Conservation (phyloP, 2,797 vertebrate genomes). For the Dryobates pubescens region DNA sequence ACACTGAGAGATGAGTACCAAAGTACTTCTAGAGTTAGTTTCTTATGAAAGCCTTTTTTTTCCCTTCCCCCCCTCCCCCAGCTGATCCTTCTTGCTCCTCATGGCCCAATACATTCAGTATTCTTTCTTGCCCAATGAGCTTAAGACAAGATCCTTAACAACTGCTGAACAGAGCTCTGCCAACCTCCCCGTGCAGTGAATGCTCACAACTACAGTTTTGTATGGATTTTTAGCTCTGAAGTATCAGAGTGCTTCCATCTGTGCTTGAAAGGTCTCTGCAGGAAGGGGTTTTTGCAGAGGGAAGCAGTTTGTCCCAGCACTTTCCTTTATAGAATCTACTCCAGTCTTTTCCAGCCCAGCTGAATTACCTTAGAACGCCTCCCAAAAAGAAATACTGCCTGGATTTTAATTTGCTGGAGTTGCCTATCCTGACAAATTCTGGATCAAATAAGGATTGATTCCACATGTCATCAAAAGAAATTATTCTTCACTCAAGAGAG, state of each 20-base stretch:
- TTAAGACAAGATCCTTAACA: neutral
- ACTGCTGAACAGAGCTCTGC: neutral
- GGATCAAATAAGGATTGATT: neutral
- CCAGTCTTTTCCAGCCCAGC: slow-evolving; percentile 6
- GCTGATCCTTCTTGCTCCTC: slow-evolving; percentile 39
- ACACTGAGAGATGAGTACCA: too few relatives aligned
- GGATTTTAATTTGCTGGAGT: neutral
- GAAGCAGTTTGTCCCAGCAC: slow-evolving; percentile 55
- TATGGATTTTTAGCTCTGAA: neutral
- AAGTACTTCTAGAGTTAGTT: too few relatives aligned
- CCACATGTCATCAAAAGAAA: too few relatives aligned
- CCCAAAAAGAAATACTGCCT: neutral
- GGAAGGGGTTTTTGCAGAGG: slow-evolving; percentile 38
- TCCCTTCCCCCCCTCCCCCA: neutral
- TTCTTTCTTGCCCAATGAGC: slow-evolving; percentile 16
- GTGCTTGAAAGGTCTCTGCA: slow-evolving; percentile 23
- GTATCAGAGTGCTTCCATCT: slow-evolving; percentile 28
- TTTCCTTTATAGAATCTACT: slow-evolving; percentile 47
- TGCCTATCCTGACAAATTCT: neutral
- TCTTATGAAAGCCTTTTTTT: neutral
- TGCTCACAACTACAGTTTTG: neutral
- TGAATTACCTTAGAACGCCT: neutral
- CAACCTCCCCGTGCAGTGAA: slow-evolving; percentile 57
- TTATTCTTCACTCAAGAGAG: neutral
- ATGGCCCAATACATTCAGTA: neutral